Conservation (phyloP, 2,797 vertebrate genomes). For the Malurus leucopterus region DNA sequence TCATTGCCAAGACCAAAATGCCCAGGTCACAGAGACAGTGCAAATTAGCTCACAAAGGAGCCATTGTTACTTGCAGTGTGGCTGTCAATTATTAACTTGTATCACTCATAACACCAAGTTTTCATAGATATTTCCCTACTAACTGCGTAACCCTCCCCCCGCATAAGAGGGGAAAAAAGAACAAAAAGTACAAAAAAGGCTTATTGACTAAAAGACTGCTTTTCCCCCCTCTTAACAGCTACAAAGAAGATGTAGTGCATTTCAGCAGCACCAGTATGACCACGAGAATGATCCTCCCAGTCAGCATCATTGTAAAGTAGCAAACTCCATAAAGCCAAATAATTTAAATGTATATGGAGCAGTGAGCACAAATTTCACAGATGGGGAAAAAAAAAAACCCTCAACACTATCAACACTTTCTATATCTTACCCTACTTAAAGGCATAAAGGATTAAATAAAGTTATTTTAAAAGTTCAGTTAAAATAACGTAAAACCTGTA, state of each 20-base stretch:
- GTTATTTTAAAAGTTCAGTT: neutral
- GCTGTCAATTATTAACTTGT: neutral
- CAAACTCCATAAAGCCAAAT: neutral
- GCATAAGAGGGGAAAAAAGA: accelerated
- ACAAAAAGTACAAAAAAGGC: neutral
- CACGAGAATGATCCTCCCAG: neutral
- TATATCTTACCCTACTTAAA: neutral
- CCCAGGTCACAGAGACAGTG: neutral
- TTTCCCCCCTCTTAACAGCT: neutral
- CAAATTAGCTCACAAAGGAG: neutral
- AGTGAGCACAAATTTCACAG: neutral
- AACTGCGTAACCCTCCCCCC: neutral
- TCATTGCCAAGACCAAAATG: neutral
- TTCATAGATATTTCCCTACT: neutral
- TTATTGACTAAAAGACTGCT: neutral
- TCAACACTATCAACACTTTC: neutral
- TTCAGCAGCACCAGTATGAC: neutral
- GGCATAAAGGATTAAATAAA: neutral
- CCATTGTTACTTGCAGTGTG: neutral
- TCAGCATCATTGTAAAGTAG: neutral
- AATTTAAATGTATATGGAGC: neutral
- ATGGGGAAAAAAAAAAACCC: neutral
- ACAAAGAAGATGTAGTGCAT: neutral
- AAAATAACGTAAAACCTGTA: neutral
- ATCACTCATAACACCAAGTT: neutral